Conservation (phyloP, 2,113 vertebrate genomes). For the Oreochromis tanganicae region DNA sequence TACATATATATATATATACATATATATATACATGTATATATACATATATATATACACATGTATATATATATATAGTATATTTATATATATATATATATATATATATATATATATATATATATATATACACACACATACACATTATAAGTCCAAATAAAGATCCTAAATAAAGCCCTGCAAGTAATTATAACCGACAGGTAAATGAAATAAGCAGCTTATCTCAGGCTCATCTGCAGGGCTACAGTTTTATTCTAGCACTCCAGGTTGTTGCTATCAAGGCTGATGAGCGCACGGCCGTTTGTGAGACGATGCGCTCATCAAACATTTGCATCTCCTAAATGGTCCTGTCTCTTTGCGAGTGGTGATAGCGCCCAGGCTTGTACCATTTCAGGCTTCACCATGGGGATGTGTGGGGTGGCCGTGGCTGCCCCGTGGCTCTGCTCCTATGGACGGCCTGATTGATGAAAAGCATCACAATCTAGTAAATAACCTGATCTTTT, state of each 20-base stretch:
- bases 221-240: not conserved
- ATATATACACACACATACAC: no score
- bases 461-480: not conserved
- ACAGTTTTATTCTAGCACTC: not conserved
- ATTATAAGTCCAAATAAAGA: not conserved
- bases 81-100: no score
- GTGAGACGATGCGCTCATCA: not conserved
- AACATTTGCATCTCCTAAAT: not conserved
- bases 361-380: not conserved
- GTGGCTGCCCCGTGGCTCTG: not conserved
- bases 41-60: no score
- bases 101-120: not conserved
- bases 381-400: no score
- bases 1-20: no score
- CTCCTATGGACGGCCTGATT: not conserved
- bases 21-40: no score
- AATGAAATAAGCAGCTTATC: not conserved
- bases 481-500: not conserved
- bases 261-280: not conserved
- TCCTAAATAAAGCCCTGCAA: not conserved
- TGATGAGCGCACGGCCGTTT: rapidly evolving
- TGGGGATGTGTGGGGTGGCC: rapidly evolving
- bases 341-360: not conserved
- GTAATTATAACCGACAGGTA: not conserved
- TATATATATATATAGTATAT: no score